Percentiles rank a stretch among this genome's conserved stretches.
Evolutionary conservation across 1,140 invertebrate genomes (phyloP).

Genomic region (Drosophila miranda): DNA sequence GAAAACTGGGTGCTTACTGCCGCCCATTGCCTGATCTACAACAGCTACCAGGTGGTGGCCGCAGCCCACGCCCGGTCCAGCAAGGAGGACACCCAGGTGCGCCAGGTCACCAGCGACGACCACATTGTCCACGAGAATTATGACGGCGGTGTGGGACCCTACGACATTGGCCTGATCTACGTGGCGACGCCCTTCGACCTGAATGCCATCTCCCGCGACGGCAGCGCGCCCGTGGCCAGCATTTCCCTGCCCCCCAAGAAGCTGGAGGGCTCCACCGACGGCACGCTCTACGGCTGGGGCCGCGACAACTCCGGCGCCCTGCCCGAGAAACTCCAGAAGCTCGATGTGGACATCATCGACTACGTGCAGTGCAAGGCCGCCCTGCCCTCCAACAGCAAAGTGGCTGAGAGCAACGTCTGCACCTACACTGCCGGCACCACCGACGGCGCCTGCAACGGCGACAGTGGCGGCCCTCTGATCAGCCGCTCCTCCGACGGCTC

Average conservation of each 20-base stretch:
- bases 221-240: conserved; percentile 82
- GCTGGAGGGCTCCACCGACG: conserved; percentile 65
- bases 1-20: conserved; percentile 48
- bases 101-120: conserved; percentile 19
- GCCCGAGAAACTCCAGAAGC: conserved; percentile 79
- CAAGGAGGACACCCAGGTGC: conserved; percentile 45
- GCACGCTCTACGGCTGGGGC: conserved; percentile 83
- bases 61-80: conserved; percentile 81
- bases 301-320: conserved; percentile 65
- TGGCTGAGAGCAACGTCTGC: conserved; percentile 83
- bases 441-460: conserved; percentile 85
- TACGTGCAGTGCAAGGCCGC: conserved; percentile 32
- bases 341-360: conserved; percentile 73
- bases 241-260: conserved; percentile 82
- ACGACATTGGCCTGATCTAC: conserved; percentile 86
- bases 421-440: conserved; percentile 84
- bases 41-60: conserved; percentile 29
- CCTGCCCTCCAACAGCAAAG: conserved; percentile 28
- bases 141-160: conserved; percentile 83
- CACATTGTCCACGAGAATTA: conserved; percentile 83
- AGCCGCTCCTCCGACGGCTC: conserved; percentile 9
- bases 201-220: conserved; percentile 68
- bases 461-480: conserved; percentile 87
- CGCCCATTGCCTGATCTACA: conserved; percentile 59
- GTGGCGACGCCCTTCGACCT: conserved; percentile 83